phyloP scores from a whole-genome alignment of 92 coral and sea anemone genomes.

The Porites cylindrica region DNA sequence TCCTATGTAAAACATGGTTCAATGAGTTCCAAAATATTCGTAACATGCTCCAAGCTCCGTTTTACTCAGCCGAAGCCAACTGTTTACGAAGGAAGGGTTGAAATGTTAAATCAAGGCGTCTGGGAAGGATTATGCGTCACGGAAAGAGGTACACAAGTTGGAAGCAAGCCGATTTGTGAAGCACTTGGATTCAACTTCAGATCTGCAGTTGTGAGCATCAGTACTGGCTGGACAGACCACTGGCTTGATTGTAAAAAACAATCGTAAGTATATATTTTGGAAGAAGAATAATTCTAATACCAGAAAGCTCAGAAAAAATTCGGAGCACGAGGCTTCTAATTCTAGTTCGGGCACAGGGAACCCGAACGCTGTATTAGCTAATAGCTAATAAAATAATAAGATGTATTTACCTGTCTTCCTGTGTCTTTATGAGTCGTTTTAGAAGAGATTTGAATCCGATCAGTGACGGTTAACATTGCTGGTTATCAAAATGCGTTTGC shows the following conservation, averaged over 20 bases:
- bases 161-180: conserved; percentile 3
- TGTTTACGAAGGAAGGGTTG: conserved; percentile 33
- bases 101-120: conserved; percentile 18
- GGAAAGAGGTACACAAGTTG: background rate
- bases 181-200: conserved; percentile 6
- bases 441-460: no score
- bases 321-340: no score
- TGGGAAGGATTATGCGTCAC: conserved; percentile 44
- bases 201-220: conserved; percentile 11
- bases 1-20: background rate
- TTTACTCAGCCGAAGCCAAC: conserved; percentile 25
- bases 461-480: no score
- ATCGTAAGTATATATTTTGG: no score
- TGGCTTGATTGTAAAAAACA: background rate
- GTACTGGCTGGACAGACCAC: conserved; percentile 30
- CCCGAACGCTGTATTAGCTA: no score
- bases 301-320: no score
- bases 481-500: no score
- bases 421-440: no score
- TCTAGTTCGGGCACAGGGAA: no score
- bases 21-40: background rate
- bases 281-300: no score
- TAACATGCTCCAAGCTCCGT: conserved; percentile 32
- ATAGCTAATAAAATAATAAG: no score
- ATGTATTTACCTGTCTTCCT: no score